A percentile compares a stretch with the other conserved stretches of the same genome.
These are phyloP conservation scores for Xestia sexstrigata DNA, from an alignment of 2,888 invertebrate genomes.

Conservation along the genomic window DNA sequence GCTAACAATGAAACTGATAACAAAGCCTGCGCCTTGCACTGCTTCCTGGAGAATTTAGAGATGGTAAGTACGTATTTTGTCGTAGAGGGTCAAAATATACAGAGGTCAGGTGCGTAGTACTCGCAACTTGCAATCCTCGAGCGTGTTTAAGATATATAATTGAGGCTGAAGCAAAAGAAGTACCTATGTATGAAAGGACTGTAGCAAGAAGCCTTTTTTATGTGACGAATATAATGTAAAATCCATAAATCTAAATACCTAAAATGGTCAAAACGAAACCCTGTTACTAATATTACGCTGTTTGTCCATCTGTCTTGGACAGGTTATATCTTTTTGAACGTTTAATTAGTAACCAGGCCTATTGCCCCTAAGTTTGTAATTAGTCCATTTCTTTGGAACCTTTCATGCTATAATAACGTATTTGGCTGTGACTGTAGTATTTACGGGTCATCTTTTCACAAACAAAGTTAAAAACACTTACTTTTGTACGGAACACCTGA, in stretches of 20 bases:
- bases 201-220: neutral
- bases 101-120: neutral
- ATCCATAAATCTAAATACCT: neutral
- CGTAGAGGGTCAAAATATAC: neutral
- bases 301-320: neutral
- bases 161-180: neutral
- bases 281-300: neutral
- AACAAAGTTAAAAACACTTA: no score
- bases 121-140: neutral
- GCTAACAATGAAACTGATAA: constrained; percentile 73
- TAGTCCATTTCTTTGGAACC: no score
- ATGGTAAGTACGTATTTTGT: constrained; percentile 90
- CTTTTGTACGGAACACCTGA: no score
- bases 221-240: neutral
- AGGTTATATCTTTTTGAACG: neutral
- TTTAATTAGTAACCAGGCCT: neutral
- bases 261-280: neutral
- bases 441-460: no score
- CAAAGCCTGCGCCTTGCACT: constrained; percentile 92
- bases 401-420: no score
- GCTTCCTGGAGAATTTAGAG: constrained; percentile 93
- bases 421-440: no score
- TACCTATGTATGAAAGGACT: neutral
- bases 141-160: neutral
- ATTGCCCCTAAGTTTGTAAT: no score